Evolutionary conservation across 2,888 invertebrate genomes (phyloP).

Genomic region (Ditylenchus weischeri): DNA sequence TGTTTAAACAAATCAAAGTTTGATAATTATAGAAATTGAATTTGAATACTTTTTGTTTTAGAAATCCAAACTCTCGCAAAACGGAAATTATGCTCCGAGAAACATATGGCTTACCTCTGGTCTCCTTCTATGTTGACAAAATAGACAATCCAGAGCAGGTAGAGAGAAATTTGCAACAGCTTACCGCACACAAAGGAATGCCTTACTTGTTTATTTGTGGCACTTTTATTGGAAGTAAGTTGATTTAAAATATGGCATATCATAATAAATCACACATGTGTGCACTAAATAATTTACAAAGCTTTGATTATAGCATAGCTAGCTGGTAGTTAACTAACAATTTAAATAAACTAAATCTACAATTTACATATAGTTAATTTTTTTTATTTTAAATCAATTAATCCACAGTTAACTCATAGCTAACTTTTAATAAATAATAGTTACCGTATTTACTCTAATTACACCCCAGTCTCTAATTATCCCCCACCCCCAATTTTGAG

Average conservation of each 20-base stretch:
- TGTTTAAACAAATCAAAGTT: slow-evolving; percentile 22
- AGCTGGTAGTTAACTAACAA: no score
- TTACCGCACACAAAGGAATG: slow-evolving; percentile 54
- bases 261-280: neutral
- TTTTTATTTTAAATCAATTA: no score
- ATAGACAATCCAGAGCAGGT: slow-evolving; percentile 50
- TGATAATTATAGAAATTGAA: neutral
- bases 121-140: slow-evolving; percentile 57
- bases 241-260: neutral
- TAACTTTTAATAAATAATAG: no score
- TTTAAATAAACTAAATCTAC: no score
- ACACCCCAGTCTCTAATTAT: no score
- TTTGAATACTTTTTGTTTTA: neutral
- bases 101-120: slow-evolving; percentile 54
- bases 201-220: slow-evolving; percentile 58
- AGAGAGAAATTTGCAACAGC: slow-evolving; percentile 49
- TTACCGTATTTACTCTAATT: no score
- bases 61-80: slow-evolving; percentile 19
- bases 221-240: slow-evolving; percentile 57
- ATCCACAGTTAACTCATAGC: no score
- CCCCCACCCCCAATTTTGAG: no score
- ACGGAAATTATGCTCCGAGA: slow-evolving; percentile 47
- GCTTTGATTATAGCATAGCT: no score
- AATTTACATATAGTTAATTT: no score
- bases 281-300: no score